Percentiles rank a stretch among this genome's conserved stretches.
Evolutionary conservation across 1,140 invertebrate species (phyloP).

Genomic region (Drosophila micromelanica): DNA sequence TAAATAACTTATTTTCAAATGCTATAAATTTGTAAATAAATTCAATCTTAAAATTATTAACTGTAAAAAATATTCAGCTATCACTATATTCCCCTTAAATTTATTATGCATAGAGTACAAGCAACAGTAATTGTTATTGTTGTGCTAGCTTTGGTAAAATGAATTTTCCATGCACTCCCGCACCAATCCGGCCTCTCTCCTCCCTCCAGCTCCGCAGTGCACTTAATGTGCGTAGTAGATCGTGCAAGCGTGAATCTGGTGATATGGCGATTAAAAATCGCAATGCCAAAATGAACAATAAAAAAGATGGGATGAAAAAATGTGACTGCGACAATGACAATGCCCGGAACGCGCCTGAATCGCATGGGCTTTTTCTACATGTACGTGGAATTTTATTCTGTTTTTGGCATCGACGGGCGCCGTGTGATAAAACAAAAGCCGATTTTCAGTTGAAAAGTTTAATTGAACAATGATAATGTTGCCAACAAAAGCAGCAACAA

Average conservation of each 20-base stretch:
- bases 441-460: constrained; percentile 82
- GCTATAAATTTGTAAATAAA: too few relatives aligned
- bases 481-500: constrained; percentile 27
- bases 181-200: not conserved
- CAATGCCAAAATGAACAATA: constrained; percentile 56
- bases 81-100: too few relatives aligned
- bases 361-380: constrained; percentile 27
- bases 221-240: constrained; percentile 81
- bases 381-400: constrained; percentile 52
- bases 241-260: constrained; percentile 79
- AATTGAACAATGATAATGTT: constrained; percentile 83
- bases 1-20: not conserved
- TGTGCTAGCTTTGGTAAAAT: constrained; percentile 60
- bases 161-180: constrained; percentile 41
- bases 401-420: constrained; percentile 71
- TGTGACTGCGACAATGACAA: constrained; percentile 48
- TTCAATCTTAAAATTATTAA: too few relatives aligned
- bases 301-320: constrained; percentile 9
- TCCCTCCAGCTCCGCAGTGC: constrained; percentile 24
- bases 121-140: constrained; percentile 73
- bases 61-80: too few relatives aligned
- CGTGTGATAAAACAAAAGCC: constrained; percentile 78
- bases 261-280: constrained; percentile 81
- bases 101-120: constrained; percentile 1
- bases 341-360: constrained; percentile 39